A percentile compares a stretch with the other conserved stretches of the same genome.
Evolutionary conservation across 1,140 invertebrate genomes (phyloP).

Genomic region (Drosophila repleta): DNA sequence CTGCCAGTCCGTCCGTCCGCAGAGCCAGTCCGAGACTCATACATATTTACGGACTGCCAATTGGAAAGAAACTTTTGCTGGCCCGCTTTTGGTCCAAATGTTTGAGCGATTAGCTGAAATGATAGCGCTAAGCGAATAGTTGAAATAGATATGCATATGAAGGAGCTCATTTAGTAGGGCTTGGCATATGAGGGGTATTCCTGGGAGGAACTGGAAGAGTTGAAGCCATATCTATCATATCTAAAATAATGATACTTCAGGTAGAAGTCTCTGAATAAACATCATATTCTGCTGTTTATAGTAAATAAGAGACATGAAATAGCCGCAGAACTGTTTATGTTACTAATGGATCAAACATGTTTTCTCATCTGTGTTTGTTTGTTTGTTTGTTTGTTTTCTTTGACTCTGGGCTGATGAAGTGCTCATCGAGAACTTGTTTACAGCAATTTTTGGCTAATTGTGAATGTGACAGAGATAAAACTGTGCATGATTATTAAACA

Average conservation of each 20-base stretch:
- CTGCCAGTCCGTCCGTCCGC: slow-evolving; percentile 63
- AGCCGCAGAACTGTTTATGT: slow-evolving; percentile 20
- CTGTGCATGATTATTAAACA: not conserved
- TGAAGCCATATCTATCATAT: not conserved
- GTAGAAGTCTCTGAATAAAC: slow-evolving; percentile 2
- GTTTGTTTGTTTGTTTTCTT: slow-evolving; percentile 18
- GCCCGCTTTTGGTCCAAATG: slow-evolving; percentile 6
- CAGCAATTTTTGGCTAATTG: slow-evolving; percentile 1
- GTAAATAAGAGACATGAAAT: slow-evolving; percentile 19
- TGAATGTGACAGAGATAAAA: not conserved
- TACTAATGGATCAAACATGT: slow-evolving; percentile 35
- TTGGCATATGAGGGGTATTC: not conserved
- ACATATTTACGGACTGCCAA: slow-evolving; percentile 47
- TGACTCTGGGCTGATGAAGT: not conserved
- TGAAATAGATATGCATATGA: not conserved
- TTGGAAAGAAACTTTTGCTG: slow-evolving; percentile 1
- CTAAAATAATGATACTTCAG: not conserved
- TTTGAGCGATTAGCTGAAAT: not conserved
- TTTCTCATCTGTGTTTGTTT: slow-evolving; percentile 6
- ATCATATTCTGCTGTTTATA: slow-evolving; percentile 10
- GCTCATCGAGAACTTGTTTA: not conserved
- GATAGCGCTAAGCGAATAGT: not conserved
- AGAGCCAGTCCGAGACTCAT: slow-evolving; percentile 61
- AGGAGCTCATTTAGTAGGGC: not conserved
- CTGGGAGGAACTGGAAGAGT: not conserved